Percentiles rank a stretch among this genome's conserved stretches.
These are phyloP conservation scores for Imbricaverruca yamaguchii DNA, from an alignment of 2,888 invertebrate species.

Conservation along the genomic window DNA sequence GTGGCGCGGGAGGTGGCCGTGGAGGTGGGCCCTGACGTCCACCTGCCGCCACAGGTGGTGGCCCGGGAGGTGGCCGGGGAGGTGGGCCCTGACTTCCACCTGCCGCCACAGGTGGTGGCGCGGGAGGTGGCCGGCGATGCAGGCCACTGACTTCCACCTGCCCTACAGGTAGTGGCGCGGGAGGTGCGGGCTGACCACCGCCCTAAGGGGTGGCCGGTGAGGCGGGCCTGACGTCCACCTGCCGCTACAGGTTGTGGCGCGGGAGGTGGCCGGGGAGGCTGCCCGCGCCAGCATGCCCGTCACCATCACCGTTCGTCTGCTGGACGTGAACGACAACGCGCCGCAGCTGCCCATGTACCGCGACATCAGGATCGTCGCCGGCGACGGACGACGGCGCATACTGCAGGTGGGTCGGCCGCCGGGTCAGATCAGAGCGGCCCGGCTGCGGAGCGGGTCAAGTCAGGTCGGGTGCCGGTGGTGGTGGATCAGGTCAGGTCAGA, in stretches of 20 bases:
- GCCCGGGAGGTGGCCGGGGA: background rate
- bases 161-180: too few relatives aligned
- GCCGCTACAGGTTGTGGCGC: background rate
- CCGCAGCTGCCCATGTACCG: conserved; percentile 77
- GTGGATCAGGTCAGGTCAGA: background rate
- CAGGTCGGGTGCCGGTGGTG: too few relatives aligned
- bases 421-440: background rate
- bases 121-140: background rate
- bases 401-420: conserved; percentile 44
- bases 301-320: conserved; percentile 76
- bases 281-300: conserved; percentile 78
- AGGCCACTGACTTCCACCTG: too few relatives aligned
- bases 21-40: background rate
- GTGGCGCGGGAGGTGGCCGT: background rate
- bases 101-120: background rate
- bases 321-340: conserved; percentile 86
- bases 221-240: too few relatives aligned
- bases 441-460: too few relatives aligned
- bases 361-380: conserved; percentile 72
- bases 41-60: background rate
- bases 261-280: conserved; percentile 60
- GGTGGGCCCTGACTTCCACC: background rate
- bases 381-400: conserved; percentile 57
- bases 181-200: too few relatives aligned
- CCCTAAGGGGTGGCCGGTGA: too few relatives aligned